Evolutionary conservation across 2,888 invertebrate genomes (phyloP).

Genomic region (Drosophila anomalata): DNA sequence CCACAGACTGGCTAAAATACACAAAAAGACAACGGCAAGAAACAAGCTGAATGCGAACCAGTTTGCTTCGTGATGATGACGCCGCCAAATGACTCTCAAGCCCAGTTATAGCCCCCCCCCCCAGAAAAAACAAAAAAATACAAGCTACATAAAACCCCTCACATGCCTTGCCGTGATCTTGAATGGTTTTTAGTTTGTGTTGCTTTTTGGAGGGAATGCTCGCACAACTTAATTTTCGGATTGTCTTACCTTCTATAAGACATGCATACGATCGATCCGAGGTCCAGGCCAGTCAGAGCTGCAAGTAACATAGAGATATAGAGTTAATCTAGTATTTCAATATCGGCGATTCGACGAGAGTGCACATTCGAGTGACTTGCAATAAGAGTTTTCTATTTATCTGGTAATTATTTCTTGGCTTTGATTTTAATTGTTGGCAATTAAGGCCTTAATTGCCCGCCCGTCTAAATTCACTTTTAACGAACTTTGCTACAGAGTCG

Average conservation of each 20-base stretch:
- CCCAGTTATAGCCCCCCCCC: slow-evolving; percentile 14
- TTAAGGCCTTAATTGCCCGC: slow-evolving; percentile 69
- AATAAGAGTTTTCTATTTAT: slow-evolving; percentile 42
- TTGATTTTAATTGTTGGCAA: slow-evolving; percentile 73
- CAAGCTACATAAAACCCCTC: not conserved
- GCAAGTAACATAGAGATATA: slow-evolving; percentile 9
- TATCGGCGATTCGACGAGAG: slow-evolving; percentile 8
- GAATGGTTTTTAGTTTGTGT: slow-evolving; percentile 31
- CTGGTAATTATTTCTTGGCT: slow-evolving; percentile 54
- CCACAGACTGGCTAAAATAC: slow-evolving; percentile 36
- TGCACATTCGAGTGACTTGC: slow-evolving; percentile 45
- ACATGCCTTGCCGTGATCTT: slow-evolving; percentile 43
- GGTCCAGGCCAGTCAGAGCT: slow-evolving; percentile 19
- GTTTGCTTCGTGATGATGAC: slow-evolving; percentile 47
- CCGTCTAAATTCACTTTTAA: slow-evolving; percentile 64
- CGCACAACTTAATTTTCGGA: slow-evolving; percentile 38
- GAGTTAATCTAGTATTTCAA: slow-evolving; percentile 12
- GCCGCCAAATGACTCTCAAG: slow-evolving; percentile 28
- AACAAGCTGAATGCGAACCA: slow-evolving; percentile 54
- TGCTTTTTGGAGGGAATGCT: slow-evolving; percentile 9
- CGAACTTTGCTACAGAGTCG: slow-evolving; percentile 57
- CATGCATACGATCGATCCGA: slow-evolving; percentile 65
- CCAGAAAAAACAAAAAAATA: not conserved
- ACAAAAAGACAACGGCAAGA: slow-evolving; percentile 29
- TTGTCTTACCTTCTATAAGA: slow-evolving; percentile 72